Percentiles rank a stretch among this genome's conserved stretches.
Evolutionary conservation across 2,113 vertebrate genomes (phyloP).

Genomic region (Nibea coibor): DNA sequence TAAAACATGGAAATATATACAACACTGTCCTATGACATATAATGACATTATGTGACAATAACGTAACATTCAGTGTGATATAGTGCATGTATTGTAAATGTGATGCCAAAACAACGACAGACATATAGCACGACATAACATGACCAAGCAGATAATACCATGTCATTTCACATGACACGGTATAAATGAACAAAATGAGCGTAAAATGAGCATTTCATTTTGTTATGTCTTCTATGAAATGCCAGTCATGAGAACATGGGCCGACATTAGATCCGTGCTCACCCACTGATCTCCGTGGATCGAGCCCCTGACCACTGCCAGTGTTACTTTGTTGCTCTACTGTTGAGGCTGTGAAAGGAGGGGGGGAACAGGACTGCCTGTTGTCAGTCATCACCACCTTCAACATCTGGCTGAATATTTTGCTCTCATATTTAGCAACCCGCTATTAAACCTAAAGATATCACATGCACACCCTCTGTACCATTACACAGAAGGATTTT

Average conservation of each 20-base stretch:
- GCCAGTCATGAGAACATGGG: background rate
- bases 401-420: constrained; percentile 57
- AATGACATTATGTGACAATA: background rate
- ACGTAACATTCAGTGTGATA: too few species aligned
- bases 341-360: background rate
- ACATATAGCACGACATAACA: too few species aligned
- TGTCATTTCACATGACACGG: too few species aligned
- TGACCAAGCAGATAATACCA: too few species aligned
- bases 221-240: background rate
- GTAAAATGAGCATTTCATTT: too few species aligned
- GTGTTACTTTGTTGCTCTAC: background rate
- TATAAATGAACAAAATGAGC: too few species aligned
- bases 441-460: constrained; percentile 78
- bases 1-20: background rate
- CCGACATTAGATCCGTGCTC: background rate
- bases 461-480: constrained; percentile 38
- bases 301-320: background rate
- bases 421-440: constrained; percentile 68
- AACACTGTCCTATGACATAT: background rate
- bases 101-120: too few species aligned
- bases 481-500: constrained; percentile 36
- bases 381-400: constrained; percentile 48
- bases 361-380: background rate
- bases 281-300: background rate
- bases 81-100: too few species aligned